Percentiles rank a stretch among this genome's conserved stretches.
phyloP scores from a whole-genome alignment of 2,888 invertebrate genomes.

The Ctena decussata region DNA sequence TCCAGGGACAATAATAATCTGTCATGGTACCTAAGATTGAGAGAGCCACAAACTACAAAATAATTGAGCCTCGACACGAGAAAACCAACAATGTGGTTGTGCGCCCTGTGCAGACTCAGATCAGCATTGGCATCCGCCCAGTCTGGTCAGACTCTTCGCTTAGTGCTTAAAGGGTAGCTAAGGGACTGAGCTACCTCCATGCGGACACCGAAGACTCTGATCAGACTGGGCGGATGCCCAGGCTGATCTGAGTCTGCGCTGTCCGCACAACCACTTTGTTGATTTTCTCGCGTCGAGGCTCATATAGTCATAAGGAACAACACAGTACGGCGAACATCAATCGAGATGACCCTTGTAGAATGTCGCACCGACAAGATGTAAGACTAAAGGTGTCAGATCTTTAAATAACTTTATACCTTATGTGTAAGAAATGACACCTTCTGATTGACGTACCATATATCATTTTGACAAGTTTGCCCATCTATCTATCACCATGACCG shows the following conservation, averaged over 20 bases:
- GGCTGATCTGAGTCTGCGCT: too few relatives aligned
- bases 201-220: too few relatives aligned
- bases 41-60: background rate
- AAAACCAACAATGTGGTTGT: too few relatives aligned
- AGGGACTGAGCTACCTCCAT: too few relatives aligned
- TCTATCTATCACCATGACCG: slow-evolving; percentile 33
- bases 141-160: too few relatives aligned
- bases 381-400: background rate
- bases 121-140: too few relatives aligned
- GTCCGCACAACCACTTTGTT: too few relatives aligned
- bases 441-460: slow-evolving; percentile 47
- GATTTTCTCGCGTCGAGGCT: too few relatives aligned
- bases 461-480: slow-evolving; percentile 36
- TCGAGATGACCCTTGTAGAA: background rate
- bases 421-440: slow-evolving; percentile 42
- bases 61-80: too few relatives aligned
- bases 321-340: background rate
- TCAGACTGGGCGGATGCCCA: too few relatives aligned
- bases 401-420: slow-evolving; percentile 15
- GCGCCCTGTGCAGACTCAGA: too few relatives aligned
- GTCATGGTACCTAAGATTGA: background rate
- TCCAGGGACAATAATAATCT: background rate
- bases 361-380: background rate
- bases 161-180: too few relatives aligned
- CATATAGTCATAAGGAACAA: background rate